A percentile compares a stretch with the other conserved stretches of the same genome.
Evolutionary conservation across 2,888 invertebrate species (phyloP).

Genomic region (Lydus trimaculatus): DNA sequence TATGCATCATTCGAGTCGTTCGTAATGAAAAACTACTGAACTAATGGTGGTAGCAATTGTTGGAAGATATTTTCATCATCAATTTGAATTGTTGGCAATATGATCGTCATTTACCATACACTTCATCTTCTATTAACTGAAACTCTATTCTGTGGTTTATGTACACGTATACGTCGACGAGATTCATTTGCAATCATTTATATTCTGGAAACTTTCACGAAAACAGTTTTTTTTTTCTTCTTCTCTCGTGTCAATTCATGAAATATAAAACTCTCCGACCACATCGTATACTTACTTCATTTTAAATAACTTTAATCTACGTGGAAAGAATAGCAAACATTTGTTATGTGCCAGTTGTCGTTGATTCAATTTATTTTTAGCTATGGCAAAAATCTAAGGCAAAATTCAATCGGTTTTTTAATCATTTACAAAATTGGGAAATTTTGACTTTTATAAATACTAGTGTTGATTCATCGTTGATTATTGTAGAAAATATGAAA

Average conservation of each 20-base stretch:
- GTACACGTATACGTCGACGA: constrained; percentile 34
- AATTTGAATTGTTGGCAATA: constrained; percentile 44
- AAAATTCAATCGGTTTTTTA: constrained; percentile 28
- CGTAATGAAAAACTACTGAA: constrained; percentile 38
- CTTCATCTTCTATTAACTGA: not conserved
- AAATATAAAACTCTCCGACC: constrained; percentile 40
- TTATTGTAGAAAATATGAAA: too few relatives aligned
- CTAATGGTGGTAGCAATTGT: constrained; percentile 39
- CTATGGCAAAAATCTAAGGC: constrained; percentile 24
- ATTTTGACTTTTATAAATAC: not conserved
- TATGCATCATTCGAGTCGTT: constrained; percentile 24
- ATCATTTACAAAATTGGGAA: not conserved
- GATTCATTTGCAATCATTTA: constrained; percentile 55
- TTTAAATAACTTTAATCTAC: constrained; percentile 42
- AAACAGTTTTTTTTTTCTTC: constrained; percentile 47
- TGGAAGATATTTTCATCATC: constrained; percentile 42
- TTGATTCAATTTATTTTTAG: constrained; percentile 34
- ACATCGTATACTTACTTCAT: constrained; percentile 41
- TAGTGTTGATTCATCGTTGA: too few relatives aligned
- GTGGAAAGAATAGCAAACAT: constrained; percentile 38
- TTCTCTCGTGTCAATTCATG: constrained; percentile 36
- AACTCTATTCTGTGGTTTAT: constrained; percentile 26
- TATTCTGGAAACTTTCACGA: constrained; percentile 49
- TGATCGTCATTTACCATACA: constrained; percentile 42
- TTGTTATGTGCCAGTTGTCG: constrained; percentile 35